Base-by-base conservation (phyloP, 1,140 invertebrate species). In the Pteromalus puparum region DNA sequence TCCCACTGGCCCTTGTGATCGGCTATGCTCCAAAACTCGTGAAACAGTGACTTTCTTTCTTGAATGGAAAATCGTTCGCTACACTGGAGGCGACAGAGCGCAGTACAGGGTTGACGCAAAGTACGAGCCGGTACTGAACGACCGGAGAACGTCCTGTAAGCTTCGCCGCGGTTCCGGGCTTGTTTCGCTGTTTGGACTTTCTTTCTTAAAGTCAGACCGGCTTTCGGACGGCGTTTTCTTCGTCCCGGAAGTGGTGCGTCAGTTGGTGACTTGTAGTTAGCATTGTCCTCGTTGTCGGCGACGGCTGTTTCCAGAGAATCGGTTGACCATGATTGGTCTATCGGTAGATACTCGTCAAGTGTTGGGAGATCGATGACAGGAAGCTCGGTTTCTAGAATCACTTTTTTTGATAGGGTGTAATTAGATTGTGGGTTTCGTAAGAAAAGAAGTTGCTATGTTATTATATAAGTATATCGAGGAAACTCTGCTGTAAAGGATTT, bases 1-100 rank as follows among this genome's bases (percentile, higher is more conserved):
- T 84, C 24, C 75, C 82, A 84, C 48, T 80, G 82, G 48, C 46
- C 82, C 18, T 18, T 48, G 76, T 65, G 76, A n/a, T 76, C 68
- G 42, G 42, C 75, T 1, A 78, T 24, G 26, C 10, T 26, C 76
- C 76, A 84, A 28, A 84, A 84, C 4, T 72, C 46, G 2, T 21
- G 1, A 24, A 79, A 84, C 0, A 84, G 10, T 0, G 1, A 0
- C 21, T n/a, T 1, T n/a, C 68, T 68, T 1, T 72, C 76, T n/a
- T 34, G 12, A 9, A 1, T 0, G 1, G 18, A 10, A 0, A 84
- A 5, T 1, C 76, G 48, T 28, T 67, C 4, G 30, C 7, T 28
- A 48, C 82, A 84, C 30, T 24, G 65, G 13, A 73, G 67, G 0
- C 82, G 24, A 34, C 82, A 83, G 42, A 9, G 48, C 9, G 38